Evolutionary conservation across 1,140 invertebrate species (phyloP).

Genomic region (Marisa cornuarietis): DNA sequence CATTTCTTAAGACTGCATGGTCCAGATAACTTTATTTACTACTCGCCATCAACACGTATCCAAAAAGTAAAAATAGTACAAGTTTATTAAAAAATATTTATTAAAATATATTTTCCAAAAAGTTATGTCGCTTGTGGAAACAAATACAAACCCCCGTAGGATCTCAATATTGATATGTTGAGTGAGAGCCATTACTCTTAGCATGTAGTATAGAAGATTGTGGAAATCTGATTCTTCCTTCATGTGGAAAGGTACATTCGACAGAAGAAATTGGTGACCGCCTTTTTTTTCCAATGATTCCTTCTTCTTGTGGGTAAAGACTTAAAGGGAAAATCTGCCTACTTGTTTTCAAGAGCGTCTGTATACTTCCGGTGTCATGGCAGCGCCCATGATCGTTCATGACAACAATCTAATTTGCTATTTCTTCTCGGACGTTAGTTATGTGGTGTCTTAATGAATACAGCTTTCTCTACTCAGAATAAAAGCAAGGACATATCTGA

Average conservation of each 20-base stretch:
- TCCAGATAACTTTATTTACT: too few relatives aligned
- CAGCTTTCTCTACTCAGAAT: background rate
- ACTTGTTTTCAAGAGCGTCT: too few relatives aligned
- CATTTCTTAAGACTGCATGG: too few relatives aligned
- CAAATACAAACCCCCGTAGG: background rate
- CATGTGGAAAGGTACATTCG: too few relatives aligned
- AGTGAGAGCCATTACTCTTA: background rate
- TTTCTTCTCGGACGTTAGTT: background rate
- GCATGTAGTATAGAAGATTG: too few relatives aligned
- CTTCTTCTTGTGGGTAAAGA: too few relatives aligned
- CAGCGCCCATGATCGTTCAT: conserved; percentile 36
- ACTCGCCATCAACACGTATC: too few relatives aligned
- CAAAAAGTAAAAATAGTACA: too few relatives aligned
- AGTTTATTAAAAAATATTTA: conserved; percentile 32
- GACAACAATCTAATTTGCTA: conserved; percentile 9
- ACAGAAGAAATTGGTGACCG: too few relatives aligned
- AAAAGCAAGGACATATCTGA: background rate
- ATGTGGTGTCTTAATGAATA: background rate
- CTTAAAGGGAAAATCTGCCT: too few relatives aligned
- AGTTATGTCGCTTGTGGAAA: conserved; percentile 15
- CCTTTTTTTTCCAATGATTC: too few relatives aligned
- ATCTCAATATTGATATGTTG: conserved; percentile 22
- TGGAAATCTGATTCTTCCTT: too few relatives aligned
- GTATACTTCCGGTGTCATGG: conserved; percentile 53
- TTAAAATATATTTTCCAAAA: background rate